These are phyloP conservation scores for Myripristis jacobus DNA, from an alignment of 2,797 vertebrate species.

Conservation along the genomic window DNA sequence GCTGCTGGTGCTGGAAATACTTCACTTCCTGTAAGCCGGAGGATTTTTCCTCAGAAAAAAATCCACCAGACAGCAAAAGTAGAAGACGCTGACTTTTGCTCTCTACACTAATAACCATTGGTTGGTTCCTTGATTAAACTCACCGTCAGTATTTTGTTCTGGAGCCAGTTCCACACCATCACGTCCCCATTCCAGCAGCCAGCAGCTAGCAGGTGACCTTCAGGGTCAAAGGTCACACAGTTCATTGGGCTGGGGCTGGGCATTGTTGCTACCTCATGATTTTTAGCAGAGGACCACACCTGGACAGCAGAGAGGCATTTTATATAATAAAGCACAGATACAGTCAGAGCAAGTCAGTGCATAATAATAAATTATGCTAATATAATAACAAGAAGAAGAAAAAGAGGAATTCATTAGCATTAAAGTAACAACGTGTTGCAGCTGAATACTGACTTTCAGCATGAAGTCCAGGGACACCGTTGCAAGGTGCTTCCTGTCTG, in stretches of 20 bases:
- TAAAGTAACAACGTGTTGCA: background rate
- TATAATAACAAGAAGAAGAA: too few species aligned
- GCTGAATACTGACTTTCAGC: conserved; percentile 83
- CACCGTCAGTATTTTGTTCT: conserved; percentile 67
- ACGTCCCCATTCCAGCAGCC: conserved; percentile 88
- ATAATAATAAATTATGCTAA: too few species aligned
- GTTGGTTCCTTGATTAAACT: conserved; percentile 30
- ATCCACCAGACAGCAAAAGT: too few species aligned
- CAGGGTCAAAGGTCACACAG: conserved; percentile 86
- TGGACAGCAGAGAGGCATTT: conserved; percentile 41
- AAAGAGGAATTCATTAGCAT: too few species aligned
- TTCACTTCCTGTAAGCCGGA: too few species aligned
- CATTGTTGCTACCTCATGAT: conserved; percentile 64
- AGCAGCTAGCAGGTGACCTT: conserved; percentile 81
- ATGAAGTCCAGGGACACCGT: conserved; percentile 88
- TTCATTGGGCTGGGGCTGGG: conserved; percentile 82
- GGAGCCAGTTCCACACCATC: conserved; percentile 82
- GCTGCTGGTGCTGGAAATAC: too few species aligned
- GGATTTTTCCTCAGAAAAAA: too few species aligned
- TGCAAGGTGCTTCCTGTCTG: conserved; percentile 83
- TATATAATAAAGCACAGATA: background rate
- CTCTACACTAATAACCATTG: too few species aligned
- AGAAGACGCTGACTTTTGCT: too few species aligned
- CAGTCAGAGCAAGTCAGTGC: too few species aligned
- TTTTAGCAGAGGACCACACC: conserved; percentile 82